Percentiles rank a stretch among this genome's conserved stretches.
Conservation (phyloP, 2,888 invertebrate species). For the Cyaniris semiargus region DNA sequence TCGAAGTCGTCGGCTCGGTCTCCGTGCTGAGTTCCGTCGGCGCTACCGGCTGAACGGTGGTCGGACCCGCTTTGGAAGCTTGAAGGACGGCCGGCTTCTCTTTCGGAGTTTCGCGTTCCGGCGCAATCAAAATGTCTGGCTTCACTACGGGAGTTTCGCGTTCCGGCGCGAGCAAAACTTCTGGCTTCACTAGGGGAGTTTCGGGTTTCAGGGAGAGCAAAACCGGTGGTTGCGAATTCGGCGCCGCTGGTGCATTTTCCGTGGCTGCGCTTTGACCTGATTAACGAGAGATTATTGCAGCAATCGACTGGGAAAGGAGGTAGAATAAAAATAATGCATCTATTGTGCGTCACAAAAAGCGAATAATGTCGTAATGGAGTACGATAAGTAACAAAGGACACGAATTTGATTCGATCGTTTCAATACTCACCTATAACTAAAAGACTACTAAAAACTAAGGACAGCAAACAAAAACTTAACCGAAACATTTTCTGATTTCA, state of each 20-base stretch:
- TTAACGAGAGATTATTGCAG: constrained; percentile 42
- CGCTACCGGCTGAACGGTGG: constrained; percentile 29
- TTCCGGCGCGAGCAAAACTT: neutral
- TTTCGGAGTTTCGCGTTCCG: neutral
- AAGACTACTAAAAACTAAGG: constrained; percentile 60
- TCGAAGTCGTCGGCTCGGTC: constrained; percentile 38
- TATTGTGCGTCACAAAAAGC: constrained; percentile 28
- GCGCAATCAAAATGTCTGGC: neutral
- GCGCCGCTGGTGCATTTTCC: constrained; percentile 10
- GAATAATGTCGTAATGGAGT: constrained; percentile 40
- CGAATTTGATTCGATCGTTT: constrained; percentile 37
- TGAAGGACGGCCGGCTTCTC: neutral
- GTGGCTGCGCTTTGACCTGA: constrained; percentile 46
- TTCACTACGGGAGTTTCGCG: neutral
- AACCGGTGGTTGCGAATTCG: constrained; percentile 42
- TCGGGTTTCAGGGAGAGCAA: neutral
- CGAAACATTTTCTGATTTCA: constrained; percentile 54
- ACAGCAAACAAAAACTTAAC: constrained; percentile 57
- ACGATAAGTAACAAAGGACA: constrained; percentile 51
- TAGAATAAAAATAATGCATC: constrained; percentile 27
- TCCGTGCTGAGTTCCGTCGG: constrained; percentile 41
- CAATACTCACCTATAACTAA: constrained; percentile 64
- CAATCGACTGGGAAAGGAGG: constrained; percentile 48
- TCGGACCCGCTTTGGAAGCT: neutral
- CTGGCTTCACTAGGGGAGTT: neutral